Percentiles rank a stretch among this genome's conserved stretches.
Evolutionary conservation across 2,888 invertebrate genomes (phyloP).

Genomic region (Serripes groenlandicus): DNA sequence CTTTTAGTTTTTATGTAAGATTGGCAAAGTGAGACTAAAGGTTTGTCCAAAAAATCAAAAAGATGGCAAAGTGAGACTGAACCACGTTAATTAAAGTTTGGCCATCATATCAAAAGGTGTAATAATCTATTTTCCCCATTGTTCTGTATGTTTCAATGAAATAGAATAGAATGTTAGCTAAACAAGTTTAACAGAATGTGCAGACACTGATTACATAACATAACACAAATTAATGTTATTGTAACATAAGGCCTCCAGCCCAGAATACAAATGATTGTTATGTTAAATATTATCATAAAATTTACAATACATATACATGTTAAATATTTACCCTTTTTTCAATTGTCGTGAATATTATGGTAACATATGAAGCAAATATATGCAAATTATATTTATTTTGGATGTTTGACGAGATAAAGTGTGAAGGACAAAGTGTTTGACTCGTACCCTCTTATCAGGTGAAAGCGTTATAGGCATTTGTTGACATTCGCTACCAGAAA

Average conservation of each 20-base stretch:
- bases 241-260: too few relatives aligned
- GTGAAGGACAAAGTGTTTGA: too few relatives aligned
- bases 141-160: background rate
- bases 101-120: background rate
- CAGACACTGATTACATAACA: background rate
- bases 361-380: too few relatives aligned
- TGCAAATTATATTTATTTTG: too few relatives aligned
- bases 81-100: background rate
- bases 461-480: background rate
- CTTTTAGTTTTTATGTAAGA: background rate
- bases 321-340: background rate
- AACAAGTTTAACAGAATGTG: too few relatives aligned
- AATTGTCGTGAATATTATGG: too few relatives aligned
- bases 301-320: background rate
- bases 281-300: background rate
- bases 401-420: too few relatives aligned
- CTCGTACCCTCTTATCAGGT: conserved; percentile 4
- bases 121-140: background rate
- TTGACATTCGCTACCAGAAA: conserved; percentile 22
- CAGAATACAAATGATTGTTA: background rate
- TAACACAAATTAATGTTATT: background rate
- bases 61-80: too few relatives aligned
- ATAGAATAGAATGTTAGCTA: too few relatives aligned
- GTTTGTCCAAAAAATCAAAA: background rate
- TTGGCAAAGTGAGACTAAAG: background rate